These are phyloP conservation scores for Polypedilum vanderplanki DNA, from an alignment of 1,140 invertebrate genomes.

Conservation along the genomic window DNA sequence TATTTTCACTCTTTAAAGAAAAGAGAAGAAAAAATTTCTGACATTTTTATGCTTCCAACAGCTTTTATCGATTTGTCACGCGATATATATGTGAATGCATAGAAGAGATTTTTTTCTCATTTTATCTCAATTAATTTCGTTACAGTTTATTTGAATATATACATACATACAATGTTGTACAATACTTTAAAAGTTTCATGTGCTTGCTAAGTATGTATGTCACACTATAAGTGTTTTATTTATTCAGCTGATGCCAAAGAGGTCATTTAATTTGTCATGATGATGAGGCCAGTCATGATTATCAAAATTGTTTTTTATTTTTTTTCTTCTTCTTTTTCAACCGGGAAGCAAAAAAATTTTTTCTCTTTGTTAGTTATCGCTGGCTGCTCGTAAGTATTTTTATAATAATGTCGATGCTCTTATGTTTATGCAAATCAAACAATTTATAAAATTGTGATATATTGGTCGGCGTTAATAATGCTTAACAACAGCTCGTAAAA, in stretches of 20 bases:
- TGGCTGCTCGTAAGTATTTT: too few relatives aligned
- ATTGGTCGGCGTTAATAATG: conserved; percentile 12
- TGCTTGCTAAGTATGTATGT: too few relatives aligned
- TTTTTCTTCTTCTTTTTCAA: background rate
- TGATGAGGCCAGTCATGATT: background rate
- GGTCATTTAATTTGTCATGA: conserved; percentile 8
- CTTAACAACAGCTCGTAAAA: conserved; percentile 7
- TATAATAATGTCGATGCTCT: too few relatives aligned
- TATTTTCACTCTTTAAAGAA: background rate
- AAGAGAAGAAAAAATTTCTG: background rate
- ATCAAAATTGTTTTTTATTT: background rate
- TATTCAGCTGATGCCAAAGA: background rate
- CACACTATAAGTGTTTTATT: background rate
- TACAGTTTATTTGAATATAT: background rate
- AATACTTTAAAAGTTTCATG: background rate
- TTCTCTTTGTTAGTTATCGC: background rate
- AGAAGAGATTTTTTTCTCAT: conserved; percentile 10
- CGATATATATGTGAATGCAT: conserved; percentile 7
- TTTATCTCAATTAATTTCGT: conserved; percentile 19
- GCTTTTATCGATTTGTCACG: conserved; percentile 25
- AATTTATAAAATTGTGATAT: background rate
- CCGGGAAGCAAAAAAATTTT: background rate
- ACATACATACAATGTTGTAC: background rate
- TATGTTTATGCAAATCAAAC: background rate
- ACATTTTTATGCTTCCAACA: conserved; percentile 22